Conservation (phyloP, 1,140 invertebrate species). For the Sycophila sp. region DNA sequence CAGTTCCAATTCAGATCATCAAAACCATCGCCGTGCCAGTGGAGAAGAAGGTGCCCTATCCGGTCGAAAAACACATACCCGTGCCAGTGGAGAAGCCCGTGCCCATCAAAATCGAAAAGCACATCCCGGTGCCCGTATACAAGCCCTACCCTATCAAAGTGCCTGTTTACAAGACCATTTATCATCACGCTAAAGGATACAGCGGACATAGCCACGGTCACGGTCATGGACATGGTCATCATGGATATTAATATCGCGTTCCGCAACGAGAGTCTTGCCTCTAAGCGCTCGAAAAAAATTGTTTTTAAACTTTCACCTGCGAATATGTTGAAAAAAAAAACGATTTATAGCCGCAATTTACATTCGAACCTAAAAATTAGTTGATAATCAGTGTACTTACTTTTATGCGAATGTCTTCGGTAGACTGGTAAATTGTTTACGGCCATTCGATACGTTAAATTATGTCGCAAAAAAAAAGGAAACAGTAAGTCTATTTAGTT, state of each 20-base stretch:
- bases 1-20: slow-evolving; percentile 61
- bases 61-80: slow-evolving; percentile 71
- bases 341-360: too few relatives aligned
- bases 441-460: too few relatives aligned
- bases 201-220: slow-evolving; percentile 5
- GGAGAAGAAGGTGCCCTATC: slow-evolving; percentile 73
- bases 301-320: too few relatives aligned
- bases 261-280: too few relatives aligned
- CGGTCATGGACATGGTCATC: slow-evolving; percentile 11
- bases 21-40: slow-evolving; percentile 70
- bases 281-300: slow-evolving; percentile 14
- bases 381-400: too few relatives aligned
- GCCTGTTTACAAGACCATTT: slow-evolving; percentile 79
- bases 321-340: too few relatives aligned
- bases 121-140: slow-evolving; percentile 76
- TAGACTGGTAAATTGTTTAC: too few relatives aligned
- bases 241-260: neutral
- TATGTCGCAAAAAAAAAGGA: too few relatives aligned
- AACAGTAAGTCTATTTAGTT: too few relatives aligned
- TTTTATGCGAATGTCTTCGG: too few relatives aligned
- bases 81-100: slow-evolving; percentile 74
- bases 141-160: slow-evolving; percentile 81
- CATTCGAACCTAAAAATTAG: too few relatives aligned
- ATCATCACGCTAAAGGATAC: slow-evolving; percentile 72
- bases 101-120: slow-evolving; percentile 77